Evolutionary conservation across 2,113 vertebrate species (phyloP), one percentile per base, ranked within the genome.

Genomic region (Ochotona curzoniae): DNA sequence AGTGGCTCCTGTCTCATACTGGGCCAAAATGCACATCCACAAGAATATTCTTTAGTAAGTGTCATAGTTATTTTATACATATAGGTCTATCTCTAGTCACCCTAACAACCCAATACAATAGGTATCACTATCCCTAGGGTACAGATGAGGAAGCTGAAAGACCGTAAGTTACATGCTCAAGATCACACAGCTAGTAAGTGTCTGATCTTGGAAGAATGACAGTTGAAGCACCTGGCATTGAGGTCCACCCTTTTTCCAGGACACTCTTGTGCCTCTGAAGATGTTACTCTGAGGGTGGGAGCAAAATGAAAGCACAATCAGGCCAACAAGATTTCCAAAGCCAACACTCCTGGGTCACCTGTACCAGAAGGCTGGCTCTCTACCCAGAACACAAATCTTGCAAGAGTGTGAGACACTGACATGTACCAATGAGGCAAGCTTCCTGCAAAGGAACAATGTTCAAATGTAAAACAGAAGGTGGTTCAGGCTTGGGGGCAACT

Each of bases 101-200:
- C 69, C 35, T 51, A 94, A 87, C 7, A 60, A 70, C 23, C 4
- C 60, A 81, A 10, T 66, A 89, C 74, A 47, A 83, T 80, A 38
- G 35, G 47, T 82, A 75, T 7, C 90, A 20, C 47, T 88, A 79
- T 44, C 18, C 25, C 32, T 82, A 57, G 79, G 89, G 54, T 30
- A 92, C 13, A 85, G 60, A 83, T 32, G 71, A 76, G 69, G 86
- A 93, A 67, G 82, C 12, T 35, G 25, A 93, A 89, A 30, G 35
- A 90, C 32, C 49, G 63, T 82, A 83, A 67, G 69, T 35, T 32
- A 80, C 84, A 80, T 74, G 26, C n/a, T 81, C 8, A 95, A 94
- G 66, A 94, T 83, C 44, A 82, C 51, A 94, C 0, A 79, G 25
- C 80, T 75, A 49, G 70, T 75, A 66, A 78, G 67, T 61, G 20